A percentile compares a stretch with the other conserved stretches of the same genome.
phyloP scores from a whole-genome alignment of 2,113 vertebrate genomes.

The Manacus vitellinus region DNA sequence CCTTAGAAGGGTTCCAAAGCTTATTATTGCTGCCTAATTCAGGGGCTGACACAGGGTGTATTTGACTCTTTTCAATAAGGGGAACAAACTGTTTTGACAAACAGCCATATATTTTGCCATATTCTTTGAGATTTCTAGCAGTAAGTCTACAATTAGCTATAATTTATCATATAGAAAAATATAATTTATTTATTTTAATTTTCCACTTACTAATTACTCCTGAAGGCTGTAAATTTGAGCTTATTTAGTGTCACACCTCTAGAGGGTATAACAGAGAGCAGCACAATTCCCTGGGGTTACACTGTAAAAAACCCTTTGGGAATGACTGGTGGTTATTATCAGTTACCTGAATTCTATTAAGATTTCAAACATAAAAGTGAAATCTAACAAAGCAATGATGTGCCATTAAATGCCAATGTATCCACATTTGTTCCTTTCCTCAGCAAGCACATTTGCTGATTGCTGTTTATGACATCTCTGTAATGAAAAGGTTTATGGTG shows the following conservation, averaged over 20 bases:
- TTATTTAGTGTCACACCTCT: neutral
- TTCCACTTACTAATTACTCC: neutral
- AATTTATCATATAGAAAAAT: neutral
- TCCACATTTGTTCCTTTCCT: neutral
- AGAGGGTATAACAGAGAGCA: neutral
- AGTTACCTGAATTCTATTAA: slow-evolving; percentile 4
- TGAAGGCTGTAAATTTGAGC: neutral
- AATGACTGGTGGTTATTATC: neutral
- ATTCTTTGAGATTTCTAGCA: neutral
- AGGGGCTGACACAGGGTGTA: neutral
- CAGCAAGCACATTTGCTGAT: neutral
- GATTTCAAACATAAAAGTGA: neutral
- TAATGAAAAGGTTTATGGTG: neutral
- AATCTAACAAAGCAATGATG: neutral
- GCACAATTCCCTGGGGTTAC: neutral
- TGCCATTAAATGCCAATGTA: neutral
- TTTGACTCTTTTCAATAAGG: neutral
- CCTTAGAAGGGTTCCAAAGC: neutral
- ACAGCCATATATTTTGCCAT: neutral
- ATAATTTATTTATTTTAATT: neutral
- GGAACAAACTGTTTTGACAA: neutral
- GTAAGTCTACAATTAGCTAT: neutral
- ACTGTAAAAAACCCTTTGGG: neutral
- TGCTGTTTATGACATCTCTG: neutral
- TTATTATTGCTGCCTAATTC: neutral